phyloP scores from a whole-genome alignment of 2,797 vertebrate genomes.

The Alauda arvensis region DNA sequence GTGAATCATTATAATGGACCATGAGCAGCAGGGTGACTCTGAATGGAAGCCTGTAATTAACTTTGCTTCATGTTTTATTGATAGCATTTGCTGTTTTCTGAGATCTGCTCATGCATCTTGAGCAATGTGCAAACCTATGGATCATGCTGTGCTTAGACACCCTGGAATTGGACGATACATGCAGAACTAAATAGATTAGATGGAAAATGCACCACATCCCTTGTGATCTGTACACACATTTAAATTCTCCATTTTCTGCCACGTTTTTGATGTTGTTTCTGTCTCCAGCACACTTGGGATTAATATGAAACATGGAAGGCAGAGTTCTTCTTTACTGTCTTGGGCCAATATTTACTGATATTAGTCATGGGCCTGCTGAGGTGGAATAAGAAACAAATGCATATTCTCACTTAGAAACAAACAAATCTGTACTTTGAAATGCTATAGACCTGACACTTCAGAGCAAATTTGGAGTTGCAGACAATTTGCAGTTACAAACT shows the following conservation, averaged over 20 bases:
- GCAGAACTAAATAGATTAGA: not conserved
- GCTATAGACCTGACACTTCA: not conserved
- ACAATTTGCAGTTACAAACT: not conserved
- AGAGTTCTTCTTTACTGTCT: not conserved
- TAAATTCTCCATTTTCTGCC: not conserved
- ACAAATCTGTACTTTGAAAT: not conserved
- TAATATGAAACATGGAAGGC: not conserved
- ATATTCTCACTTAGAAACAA: not conserved
- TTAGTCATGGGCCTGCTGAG: not conserved
- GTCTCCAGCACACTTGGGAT: not conserved
- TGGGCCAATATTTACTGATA: not conserved
- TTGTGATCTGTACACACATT: not conserved
- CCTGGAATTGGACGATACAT: not conserved
- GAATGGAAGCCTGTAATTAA: constrained; percentile 73
- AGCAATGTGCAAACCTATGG: constrained; percentile 18
- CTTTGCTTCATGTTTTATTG: constrained; percentile 69
- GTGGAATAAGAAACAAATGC: not conserved
- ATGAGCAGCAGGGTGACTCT: constrained; percentile 37
- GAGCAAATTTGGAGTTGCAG: not conserved
- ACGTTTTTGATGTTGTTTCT: not conserved
- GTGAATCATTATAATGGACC: constrained; percentile 71
- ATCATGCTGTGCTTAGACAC: not conserved
- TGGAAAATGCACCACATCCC: not conserved
- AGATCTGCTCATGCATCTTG: constrained; percentile 41
- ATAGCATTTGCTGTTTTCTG: constrained; percentile 61